Percentiles rank a stretch among this genome's conserved stretches.
Conservation (phyloP, 2,113 vertebrate species). For the Myiozetetes cayanensis region DNA sequence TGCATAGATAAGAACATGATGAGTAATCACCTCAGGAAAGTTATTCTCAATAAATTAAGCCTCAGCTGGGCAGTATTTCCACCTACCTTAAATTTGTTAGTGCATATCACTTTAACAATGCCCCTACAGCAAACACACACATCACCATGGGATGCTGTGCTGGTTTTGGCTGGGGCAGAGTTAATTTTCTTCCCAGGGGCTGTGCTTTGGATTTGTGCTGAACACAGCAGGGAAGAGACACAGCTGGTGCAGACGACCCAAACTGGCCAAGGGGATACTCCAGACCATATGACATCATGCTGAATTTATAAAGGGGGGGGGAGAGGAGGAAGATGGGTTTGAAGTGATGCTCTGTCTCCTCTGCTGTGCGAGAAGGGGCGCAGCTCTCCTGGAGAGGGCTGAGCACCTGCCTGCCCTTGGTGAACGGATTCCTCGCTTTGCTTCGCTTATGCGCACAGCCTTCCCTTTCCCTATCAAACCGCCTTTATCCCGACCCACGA, state of each 20-base stretch:
- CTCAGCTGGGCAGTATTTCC: background rate
- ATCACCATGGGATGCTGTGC: too few relatives aligned
- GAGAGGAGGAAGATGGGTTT: too few relatives aligned
- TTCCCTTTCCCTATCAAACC: too few relatives aligned
- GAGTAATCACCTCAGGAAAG: background rate
- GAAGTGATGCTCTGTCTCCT: too few relatives aligned
- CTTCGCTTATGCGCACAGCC: too few relatives aligned
- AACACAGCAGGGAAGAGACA: background rate
- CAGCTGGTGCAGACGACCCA: background rate
- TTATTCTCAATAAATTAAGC: background rate
- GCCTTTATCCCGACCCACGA: background rate
- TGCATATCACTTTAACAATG: rapidly evolving
- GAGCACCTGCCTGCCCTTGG: too few relatives aligned
- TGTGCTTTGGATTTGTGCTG: background rate
- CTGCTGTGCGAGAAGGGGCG: too few relatives aligned
- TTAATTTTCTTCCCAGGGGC: too few relatives aligned
- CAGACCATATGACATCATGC: background rate
- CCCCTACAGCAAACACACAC: rapidly evolving
- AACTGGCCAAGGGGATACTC: background rate
- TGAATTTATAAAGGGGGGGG: rapidly evolving
- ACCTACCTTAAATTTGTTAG: rapidly evolving
- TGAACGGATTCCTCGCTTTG: background rate
- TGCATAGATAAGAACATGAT: rapidly evolving
- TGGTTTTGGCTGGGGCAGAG: background rate
- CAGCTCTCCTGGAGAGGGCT: too few relatives aligned